phyloP scores from a whole-genome alignment of 1,140 invertebrate genomes.

The Cydia pomonella region DNA sequence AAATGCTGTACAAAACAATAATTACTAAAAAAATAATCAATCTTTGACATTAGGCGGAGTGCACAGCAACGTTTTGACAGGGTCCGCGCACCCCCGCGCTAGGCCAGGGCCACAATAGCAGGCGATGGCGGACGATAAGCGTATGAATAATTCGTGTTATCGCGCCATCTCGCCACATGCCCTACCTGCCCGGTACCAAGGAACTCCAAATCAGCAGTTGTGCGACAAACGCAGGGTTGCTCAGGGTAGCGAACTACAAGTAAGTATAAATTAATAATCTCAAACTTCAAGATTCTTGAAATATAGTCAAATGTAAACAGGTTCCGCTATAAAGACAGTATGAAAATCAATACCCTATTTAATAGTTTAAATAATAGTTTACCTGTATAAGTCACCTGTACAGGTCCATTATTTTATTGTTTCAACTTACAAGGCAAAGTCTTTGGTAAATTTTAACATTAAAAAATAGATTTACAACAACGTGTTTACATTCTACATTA shows the following conservation, averaged over 20 bases:
- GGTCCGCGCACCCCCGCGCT: conserved; percentile 66
- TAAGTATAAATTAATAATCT: no score
- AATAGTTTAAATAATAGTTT: no score
- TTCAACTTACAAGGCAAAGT: no score
- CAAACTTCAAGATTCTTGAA: no score
- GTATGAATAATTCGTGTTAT: conserved; percentile 79
- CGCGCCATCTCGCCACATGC: conserved; percentile 77
- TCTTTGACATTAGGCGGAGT: conserved; percentile 60
- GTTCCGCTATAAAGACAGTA: no score
- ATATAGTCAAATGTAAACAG: no score
- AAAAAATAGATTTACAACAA: no score
- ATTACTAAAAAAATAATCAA: conserved; percentile 50
- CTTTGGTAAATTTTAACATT: no score
- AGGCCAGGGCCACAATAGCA: conserved; percentile 67
- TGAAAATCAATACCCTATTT: no score
- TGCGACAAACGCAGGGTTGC: conserved; percentile 1
- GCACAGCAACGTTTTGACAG: conserved; percentile 70
- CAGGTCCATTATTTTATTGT: no score
- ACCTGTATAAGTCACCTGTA: no score
- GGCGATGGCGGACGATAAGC: conserved; percentile 74
- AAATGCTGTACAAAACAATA: conserved; percentile 60
- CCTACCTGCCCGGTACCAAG: conserved; percentile 74
- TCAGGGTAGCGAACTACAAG: no score
- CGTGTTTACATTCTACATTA: neutral
- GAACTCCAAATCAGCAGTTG: conserved; percentile 47